Percentiles rank a stretch among this genome's conserved stretches.
phyloP scores from a whole-genome alignment of 1,140 invertebrate genomes.

The Leptopilina clavipes region DNA sequence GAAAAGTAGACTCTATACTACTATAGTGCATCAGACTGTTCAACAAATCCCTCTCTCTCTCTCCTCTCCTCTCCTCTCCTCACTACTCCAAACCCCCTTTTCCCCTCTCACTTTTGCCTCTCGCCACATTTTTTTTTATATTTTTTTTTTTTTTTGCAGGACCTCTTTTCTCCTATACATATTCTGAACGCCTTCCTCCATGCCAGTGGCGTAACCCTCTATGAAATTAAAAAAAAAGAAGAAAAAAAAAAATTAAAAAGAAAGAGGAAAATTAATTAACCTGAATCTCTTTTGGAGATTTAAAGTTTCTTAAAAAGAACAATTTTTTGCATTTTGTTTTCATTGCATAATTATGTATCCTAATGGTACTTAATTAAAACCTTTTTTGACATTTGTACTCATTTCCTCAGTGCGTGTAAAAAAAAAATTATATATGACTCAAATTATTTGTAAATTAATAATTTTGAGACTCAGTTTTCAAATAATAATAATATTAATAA shows the following conservation, averaged over 20 bases:
- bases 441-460: too few species aligned
- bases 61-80: not conserved
- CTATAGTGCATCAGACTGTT: slow-evolving; percentile 28
- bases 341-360: not conserved
- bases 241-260: too few species aligned
- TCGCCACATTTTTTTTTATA: not conserved
- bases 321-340: not conserved
- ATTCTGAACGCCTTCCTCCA: slow-evolving; percentile 19
- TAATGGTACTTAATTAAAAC: not conserved
- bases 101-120: not conserved
- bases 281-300: slow-evolving; percentile 9
- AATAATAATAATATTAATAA: too few species aligned
- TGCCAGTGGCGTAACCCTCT: slow-evolving; percentile 25
- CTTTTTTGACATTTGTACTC: not conserved
- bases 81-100: too few species aligned
- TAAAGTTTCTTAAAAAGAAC: slow-evolving; percentile 11
- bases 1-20: slow-evolving; percentile 24
- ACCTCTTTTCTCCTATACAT: slow-evolving; percentile 1
- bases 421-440: too few species aligned
- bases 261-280: slow-evolving; percentile 17
- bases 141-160: not conserved
- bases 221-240: slow-evolving; percentile 13
- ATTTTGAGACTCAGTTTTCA: too few species aligned
- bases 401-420: not conserved
- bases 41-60: not conserved